A percentile compares a stretch with the other conserved stretches of the same genome.
These are phyloP conservation scores for Periophthalmus modestus DNA, from an alignment of 2,113 vertebrate species.

Conservation along the genomic window DNA sequence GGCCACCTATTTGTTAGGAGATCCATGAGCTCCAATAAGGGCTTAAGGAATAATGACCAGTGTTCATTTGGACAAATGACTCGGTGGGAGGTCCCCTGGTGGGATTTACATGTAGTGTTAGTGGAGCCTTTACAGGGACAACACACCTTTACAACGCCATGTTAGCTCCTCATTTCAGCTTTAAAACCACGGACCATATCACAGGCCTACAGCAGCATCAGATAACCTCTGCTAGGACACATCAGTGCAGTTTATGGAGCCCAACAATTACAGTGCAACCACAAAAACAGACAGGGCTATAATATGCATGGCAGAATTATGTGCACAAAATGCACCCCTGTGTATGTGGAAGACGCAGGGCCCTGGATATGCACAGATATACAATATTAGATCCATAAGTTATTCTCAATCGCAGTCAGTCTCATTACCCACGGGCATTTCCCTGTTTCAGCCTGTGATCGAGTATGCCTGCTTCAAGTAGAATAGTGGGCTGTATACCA, in stretches of 20 bases:
- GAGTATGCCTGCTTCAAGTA: slow-evolving; percentile 61
- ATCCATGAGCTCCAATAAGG: slow-evolving; percentile 72
- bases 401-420: slow-evolving; percentile 78
- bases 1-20: slow-evolving; percentile 72
- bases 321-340: slow-evolving; percentile 65
- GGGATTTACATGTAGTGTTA: slow-evolving; percentile 55
- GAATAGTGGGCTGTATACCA: slow-evolving; percentile 66
- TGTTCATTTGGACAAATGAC: slow-evolving; percentile 79
- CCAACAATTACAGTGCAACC: slow-evolving; percentile 48
- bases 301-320: slow-evolving; percentile 60
- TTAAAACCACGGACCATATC: slow-evolving; percentile 52
- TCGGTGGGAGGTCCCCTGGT: slow-evolving; percentile 62
- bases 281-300: slow-evolving; percentile 57
- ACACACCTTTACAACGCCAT: slow-evolving; percentile 28
- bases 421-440: slow-evolving; percentile 74
- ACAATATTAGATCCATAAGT: slow-evolving; percentile 82
- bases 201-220: slow-evolving; percentile 24
- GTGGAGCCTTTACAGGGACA: slow-evolving; percentile 56
- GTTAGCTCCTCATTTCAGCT: slow-evolving; percentile 53
- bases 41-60: slow-evolving; percentile 73
- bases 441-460: slow-evolving; percentile 72
- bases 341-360: slow-evolving; percentile 71
- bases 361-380: slow-evolving; percentile 71
- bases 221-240: slow-evolving; percentile 43
- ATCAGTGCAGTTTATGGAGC: slow-evolving; percentile 60